Conservation (phyloP, 2,888 invertebrate genomes). For the Orchestes rusci region DNA sequence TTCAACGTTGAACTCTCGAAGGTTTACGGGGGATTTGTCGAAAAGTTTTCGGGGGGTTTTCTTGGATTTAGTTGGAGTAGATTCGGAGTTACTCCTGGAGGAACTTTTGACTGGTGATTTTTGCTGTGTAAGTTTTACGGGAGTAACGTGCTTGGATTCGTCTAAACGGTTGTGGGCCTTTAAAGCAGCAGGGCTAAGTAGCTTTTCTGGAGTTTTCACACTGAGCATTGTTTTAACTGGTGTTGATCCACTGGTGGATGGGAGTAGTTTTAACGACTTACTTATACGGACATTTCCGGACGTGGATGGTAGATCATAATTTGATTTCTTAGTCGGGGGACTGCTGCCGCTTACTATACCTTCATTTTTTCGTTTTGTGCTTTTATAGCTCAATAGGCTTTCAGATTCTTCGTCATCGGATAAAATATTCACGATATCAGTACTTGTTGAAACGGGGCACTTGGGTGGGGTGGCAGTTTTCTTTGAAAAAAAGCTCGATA, state of each 20-base stretch:
- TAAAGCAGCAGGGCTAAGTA: constrained; percentile 24
- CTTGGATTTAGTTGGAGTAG: constrained; percentile 8
- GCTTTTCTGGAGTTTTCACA: constrained; percentile 26
- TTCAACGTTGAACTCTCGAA: constrained; percentile 38
- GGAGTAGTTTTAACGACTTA: constrained; percentile 1
- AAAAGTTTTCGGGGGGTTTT: constrained; percentile 34
- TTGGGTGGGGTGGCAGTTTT: constrained; percentile 3
- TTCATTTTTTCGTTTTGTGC: constrained; percentile 12
- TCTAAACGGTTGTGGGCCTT: neutral
- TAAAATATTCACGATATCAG: constrained; percentile 8
- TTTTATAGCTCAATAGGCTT: constrained; percentile 4
- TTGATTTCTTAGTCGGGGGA: constrained; percentile 15
- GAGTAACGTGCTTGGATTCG: constrained; percentile 9
- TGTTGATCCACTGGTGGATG: constrained; percentile 16
- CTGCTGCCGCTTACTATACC: constrained; percentile 3
- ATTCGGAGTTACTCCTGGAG: neutral
- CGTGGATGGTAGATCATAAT: constrained; percentile 9
- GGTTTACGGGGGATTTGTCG: constrained; percentile 34
- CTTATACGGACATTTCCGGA: neutral
- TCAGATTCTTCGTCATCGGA: constrained; percentile 16
- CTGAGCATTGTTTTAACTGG: constrained; percentile 13
- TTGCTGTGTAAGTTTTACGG: constrained; percentile 19
- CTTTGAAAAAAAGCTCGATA: constrained; percentile 29
- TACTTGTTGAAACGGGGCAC: neutral
- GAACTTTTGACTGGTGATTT: constrained; percentile 4